These are phyloP conservation scores for Hippotragus niger DNA, from an alignment of 2,113 vertebrate genomes.

Conservation along the genomic window DNA sequence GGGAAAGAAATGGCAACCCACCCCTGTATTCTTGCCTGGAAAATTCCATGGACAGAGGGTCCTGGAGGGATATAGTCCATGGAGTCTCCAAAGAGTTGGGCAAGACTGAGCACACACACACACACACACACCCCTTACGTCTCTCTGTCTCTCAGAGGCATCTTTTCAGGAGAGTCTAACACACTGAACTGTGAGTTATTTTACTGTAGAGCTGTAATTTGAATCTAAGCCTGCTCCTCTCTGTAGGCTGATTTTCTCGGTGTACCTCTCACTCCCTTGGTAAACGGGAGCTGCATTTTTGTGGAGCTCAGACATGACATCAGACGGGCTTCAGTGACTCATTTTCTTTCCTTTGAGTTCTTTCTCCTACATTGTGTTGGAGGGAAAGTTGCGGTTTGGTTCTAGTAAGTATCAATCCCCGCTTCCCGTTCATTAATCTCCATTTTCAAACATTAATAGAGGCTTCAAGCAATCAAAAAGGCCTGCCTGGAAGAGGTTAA, in stretches of 20 bases:
- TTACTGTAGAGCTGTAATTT: background rate
- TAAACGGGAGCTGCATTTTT: background rate
- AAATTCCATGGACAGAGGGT: background rate
- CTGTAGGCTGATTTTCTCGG: background rate
- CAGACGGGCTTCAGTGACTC: background rate
- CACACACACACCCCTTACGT: background rate
- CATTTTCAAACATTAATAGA: background rate
- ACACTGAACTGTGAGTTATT: background rate
- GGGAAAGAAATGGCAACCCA: background rate
- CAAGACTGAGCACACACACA: background rate
- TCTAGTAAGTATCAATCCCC: background rate
- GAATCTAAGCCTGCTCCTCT: background rate
- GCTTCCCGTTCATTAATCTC: background rate
- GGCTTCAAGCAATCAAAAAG: background rate
- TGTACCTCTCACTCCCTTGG: background rate
- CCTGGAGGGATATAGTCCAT: background rate
- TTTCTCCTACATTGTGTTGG: background rate
- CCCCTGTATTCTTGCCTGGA: background rate
- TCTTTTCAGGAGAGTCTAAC: background rate
- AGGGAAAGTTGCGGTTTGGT: background rate
- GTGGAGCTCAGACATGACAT: background rate
- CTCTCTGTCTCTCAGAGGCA: background rate
- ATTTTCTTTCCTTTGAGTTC: background rate
- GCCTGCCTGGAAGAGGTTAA: background rate
- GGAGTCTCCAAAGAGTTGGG: background rate